A percentile compares a stretch with the other conserved stretches of the same genome.
phyloP scores from a whole-genome alignment of 2,113 vertebrate species.

The Pavo muticus region DNA sequence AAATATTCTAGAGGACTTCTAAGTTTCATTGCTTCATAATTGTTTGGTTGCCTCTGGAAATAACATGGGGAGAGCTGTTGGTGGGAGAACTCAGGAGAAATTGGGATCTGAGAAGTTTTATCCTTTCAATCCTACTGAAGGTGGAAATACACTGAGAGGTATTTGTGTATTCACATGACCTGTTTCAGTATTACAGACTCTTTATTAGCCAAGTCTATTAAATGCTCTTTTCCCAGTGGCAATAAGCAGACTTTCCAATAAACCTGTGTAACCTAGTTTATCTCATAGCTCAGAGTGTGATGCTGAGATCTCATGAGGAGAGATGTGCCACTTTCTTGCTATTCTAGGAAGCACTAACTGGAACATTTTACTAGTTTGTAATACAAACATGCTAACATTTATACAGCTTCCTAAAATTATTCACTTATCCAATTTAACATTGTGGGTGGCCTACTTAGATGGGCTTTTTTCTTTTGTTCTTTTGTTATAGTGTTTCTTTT shows the following conservation, averaged over 20 bases:
- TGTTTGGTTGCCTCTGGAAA: not conserved
- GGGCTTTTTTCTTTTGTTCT: not conserved
- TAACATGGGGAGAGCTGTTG: fast-evolving
- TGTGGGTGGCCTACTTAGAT: slow-evolving; percentile 36
- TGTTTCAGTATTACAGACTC: not conserved
- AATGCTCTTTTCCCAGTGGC: slow-evolving; percentile 48
- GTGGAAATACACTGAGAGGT: not conserved
- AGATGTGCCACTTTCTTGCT: slow-evolving; percentile 65
- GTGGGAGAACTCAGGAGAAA: not conserved
- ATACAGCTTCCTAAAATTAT: not conserved
- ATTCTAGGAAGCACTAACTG: slow-evolving; percentile 59
- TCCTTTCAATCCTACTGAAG: not conserved
- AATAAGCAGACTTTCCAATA: slow-evolving; percentile 48
- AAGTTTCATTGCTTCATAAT: not conserved
- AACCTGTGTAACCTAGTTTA: slow-evolving; percentile 65
- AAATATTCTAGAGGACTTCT: not conserved
- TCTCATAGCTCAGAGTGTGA: not conserved
- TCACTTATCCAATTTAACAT: not conserved
- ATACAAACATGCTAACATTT: slow-evolving; percentile 27
- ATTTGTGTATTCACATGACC: not conserved
- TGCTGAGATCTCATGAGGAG: slow-evolving; percentile 67
- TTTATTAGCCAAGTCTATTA: slow-evolving; percentile 41
- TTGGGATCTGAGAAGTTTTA: not conserved
- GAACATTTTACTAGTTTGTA: slow-evolving; percentile 57
- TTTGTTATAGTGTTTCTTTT: not conserved